These are phyloP conservation scores for Serilophus lunatus DNA, from an alignment of 2,113 vertebrate genomes.

Conservation along the genomic window DNA sequence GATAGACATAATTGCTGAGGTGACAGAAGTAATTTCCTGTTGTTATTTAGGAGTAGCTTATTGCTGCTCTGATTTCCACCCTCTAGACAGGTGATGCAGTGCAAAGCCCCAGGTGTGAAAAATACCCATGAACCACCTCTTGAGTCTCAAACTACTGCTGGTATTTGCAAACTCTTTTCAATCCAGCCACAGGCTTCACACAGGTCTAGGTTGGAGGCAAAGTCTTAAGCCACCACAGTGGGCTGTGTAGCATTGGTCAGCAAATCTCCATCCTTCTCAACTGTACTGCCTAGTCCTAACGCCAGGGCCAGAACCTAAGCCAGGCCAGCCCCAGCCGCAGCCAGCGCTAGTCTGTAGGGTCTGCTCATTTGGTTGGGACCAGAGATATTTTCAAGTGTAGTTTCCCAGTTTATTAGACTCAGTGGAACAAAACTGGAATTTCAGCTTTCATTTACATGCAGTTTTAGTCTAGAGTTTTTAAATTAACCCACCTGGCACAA, in stretches of 20 bases:
- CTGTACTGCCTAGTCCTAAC: background rate
- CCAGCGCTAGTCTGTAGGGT: background rate
- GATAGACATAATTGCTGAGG: background rate
- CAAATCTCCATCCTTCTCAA: background rate
- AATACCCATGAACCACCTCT: background rate
- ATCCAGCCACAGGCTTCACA: background rate
- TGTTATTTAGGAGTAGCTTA: background rate
- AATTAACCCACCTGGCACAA: conserved; percentile 62
- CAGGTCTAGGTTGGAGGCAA: background rate
- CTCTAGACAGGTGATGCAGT: background rate
- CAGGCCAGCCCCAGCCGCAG: background rate
- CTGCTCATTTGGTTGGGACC: background rate
- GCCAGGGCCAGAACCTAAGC: background rate
- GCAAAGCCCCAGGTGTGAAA: background rate
- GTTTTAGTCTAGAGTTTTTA: conserved; percentile 62
- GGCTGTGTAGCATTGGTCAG: background rate
- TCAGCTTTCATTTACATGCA: conserved; percentile 52
- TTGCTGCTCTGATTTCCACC: background rate
- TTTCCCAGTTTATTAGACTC: conserved; percentile 12
- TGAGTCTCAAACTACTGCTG: background rate
- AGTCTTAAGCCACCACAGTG: background rate
- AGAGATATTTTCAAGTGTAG: background rate
- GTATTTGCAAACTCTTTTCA: background rate
- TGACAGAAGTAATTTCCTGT: background rate
- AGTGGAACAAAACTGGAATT: conserved; percentile 66